Evolutionary conservation across 2,113 vertebrate species (phyloP), one percentile per base, ranked within the genome.

Genomic region (Misgurnus mizolepis): DNA sequence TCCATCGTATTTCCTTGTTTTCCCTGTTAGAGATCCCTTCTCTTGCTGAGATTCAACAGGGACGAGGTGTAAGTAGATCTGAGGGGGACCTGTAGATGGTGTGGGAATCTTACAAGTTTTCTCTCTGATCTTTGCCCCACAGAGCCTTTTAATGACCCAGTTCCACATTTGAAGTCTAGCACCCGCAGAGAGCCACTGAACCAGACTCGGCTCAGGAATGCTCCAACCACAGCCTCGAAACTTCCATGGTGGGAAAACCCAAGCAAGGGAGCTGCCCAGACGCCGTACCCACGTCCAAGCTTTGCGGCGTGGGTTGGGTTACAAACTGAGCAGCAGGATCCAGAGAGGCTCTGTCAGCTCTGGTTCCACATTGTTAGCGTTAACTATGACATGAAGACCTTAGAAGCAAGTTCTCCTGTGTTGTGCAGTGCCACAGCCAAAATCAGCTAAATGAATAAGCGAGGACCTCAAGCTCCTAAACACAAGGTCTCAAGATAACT

Each of bases 141-240:
- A 73, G 81, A 61, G 41, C 47, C 62, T 83, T 80, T 83, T 80
- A 47, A 70, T 76, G 81, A 83, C 73, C 75, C 74, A 53, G 53
- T 81, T 64, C 62, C 18, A 62, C 69, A 65, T 82, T 82, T 61
- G 27, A 77, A 78, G 67, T 67, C 77, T 50, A 61, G 73, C 55
- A 60, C 78, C 81, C 69, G 65, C 18, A 47, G 47, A 55, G 47
- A 80, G 34, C n/a, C 64, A 67, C 69, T 79, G 50, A 80, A 79
- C 14, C 72, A 74, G 73, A 76, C 61, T 77, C 1, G 34, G 34
- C 45, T 73, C 40, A 62, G 70, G 53, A 18, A 81, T 73, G 53
- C 55, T 78, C 45, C 17, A 7, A 18, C 79, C 75, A 18, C 64
- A 78, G 74, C 68, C 61, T 72, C 40, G 34, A 73, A 80, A 60